A percentile compares a stretch with the other conserved stretches of the same genome.
These are phyloP conservation scores for Stenolophus ochropezus DNA, from an alignment of 2,888 invertebrate genomes.

Conservation along the genomic window DNA sequence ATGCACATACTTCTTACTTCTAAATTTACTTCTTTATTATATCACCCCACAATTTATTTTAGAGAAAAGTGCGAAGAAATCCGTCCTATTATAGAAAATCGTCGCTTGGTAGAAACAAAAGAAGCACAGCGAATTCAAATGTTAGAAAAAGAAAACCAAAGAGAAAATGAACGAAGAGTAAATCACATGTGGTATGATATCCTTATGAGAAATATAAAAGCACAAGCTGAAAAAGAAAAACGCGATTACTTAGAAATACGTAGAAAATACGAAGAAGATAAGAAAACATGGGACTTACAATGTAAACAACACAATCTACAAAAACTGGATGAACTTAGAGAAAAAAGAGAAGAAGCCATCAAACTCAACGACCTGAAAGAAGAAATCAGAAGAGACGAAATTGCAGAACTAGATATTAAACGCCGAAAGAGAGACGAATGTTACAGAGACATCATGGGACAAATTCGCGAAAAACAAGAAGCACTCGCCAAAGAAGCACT, in stretches of 20 bases:
- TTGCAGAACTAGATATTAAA: constrained; percentile 64
- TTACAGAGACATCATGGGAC: constrained; percentile 68
- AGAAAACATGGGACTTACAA: constrained; percentile 69
- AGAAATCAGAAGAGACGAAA: constrained; percentile 67
- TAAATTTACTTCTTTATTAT: neutral
- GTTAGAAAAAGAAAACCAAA: constrained; percentile 75
- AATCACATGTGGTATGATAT: constrained; percentile 79
- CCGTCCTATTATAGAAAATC: constrained; percentile 72
- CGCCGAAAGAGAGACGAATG: constrained; percentile 65
- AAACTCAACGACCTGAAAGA: constrained; percentile 67
- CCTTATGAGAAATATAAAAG: constrained; percentile 76
- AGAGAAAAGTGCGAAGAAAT: constrained; percentile 73
- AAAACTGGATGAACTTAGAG: constrained; percentile 66
- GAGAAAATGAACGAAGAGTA: constrained; percentile 75
- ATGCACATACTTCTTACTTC: constrained; percentile 48
- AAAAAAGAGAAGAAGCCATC: constrained; percentile 67
- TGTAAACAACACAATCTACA: constrained; percentile 68
- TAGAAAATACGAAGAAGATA: constrained; percentile 71
- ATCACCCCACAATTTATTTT: constrained; percentile 1
- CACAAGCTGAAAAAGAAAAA: constrained; percentile 75
- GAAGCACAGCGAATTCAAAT: constrained; percentile 78
- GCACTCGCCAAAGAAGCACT: constrained; percentile 67
- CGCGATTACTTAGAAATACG: constrained; percentile 73
- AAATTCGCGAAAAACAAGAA: constrained; percentile 68
- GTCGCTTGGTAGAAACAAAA: constrained; percentile 75